A percentile compares a stretch with the other conserved stretches of the same genome.
phyloP scores from a whole-genome alignment of 2,797 vertebrate species.

The Sus cebifrons region DNA sequence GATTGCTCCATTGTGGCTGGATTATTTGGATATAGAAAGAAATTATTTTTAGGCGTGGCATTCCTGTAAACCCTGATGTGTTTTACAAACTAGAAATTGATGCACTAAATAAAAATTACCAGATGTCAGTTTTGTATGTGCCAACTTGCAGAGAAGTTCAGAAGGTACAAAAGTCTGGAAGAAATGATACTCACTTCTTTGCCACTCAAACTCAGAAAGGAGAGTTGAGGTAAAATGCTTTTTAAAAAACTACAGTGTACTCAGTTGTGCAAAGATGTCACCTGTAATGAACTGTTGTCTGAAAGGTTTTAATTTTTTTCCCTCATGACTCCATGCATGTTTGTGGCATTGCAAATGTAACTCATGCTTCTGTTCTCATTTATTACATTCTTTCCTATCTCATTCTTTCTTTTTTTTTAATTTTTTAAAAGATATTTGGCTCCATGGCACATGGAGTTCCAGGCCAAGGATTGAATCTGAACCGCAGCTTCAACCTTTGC shows the following conservation, averaged over 20 bases:
- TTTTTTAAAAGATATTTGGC: too few relatives aligned
- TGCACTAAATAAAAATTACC: constrained; percentile 80
- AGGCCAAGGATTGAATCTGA: too few relatives aligned
- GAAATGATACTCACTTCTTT: constrained; percentile 63
- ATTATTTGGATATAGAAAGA: constrained; percentile 80
- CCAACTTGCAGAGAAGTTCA: constrained; percentile 67
- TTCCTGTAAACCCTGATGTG: constrained; percentile 78
- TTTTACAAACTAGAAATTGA: constrained; percentile 82
- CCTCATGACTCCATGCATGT: constrained; percentile 34
- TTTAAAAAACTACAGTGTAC: neutral
- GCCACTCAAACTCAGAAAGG: constrained; percentile 13
- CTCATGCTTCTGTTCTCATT: constrained; percentile 52
- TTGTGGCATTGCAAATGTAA: constrained; percentile 67
- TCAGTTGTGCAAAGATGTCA: constrained; percentile 41
- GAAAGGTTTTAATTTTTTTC: constrained; percentile 41
- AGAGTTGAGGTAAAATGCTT: neutral
- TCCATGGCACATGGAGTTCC: too few relatives aligned
- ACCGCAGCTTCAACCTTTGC: too few relatives aligned
- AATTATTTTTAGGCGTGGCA: constrained; percentile 75
- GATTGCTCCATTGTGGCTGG: constrained; percentile 30
- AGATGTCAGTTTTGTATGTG: constrained; percentile 73
- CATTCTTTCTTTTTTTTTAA: neutral
- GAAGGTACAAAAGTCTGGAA: constrained; percentile 60
- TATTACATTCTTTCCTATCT: constrained; percentile 20
- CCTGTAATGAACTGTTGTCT: constrained; percentile 25